phyloP scores from a whole-genome alignment of 2,113 vertebrate genomes.

The Urocynchramus pylzowi region DNA sequence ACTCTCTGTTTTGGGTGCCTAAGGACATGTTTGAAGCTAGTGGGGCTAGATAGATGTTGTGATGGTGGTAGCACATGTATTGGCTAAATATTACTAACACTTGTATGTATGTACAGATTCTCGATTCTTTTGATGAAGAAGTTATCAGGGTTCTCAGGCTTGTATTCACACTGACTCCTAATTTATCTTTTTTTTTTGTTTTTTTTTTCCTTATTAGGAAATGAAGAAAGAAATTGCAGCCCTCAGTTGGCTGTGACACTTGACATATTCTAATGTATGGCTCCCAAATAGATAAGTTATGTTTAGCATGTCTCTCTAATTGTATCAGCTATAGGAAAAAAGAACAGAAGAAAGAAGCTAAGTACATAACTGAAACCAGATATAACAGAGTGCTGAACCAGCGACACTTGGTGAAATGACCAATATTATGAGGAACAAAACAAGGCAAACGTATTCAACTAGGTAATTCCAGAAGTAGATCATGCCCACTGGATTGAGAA shows the following conservation, averaged over 20 bases:
- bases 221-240: slow-evolving; percentile 75
- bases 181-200: not conserved
- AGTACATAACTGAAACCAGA: not conserved
- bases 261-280: not conserved
- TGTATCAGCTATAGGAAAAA: not conserved
- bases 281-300: not conserved
- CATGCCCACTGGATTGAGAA: not conserved
- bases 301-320: not conserved
- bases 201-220: slow-evolving; percentile 65
- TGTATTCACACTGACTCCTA: not conserved
- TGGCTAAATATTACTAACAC: not conserved
- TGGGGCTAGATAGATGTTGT: not conserved
- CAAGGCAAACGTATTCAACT: not conserved
- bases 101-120: not conserved
- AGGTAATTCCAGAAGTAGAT: not conserved
- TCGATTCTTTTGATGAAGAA: not conserved
- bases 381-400: not conserved
- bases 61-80: not conserved
- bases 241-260: slow-evolving; percentile 39
- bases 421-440: not conserved
- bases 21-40: not conserved
- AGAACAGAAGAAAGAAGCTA: not conserved
- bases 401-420: rapidly evolving
- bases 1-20: not conserved
- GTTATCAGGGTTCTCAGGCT: not conserved